Base-by-base conservation (phyloP, 2,797 vertebrate species). In the Amblyopsis hoosieri region DNA sequence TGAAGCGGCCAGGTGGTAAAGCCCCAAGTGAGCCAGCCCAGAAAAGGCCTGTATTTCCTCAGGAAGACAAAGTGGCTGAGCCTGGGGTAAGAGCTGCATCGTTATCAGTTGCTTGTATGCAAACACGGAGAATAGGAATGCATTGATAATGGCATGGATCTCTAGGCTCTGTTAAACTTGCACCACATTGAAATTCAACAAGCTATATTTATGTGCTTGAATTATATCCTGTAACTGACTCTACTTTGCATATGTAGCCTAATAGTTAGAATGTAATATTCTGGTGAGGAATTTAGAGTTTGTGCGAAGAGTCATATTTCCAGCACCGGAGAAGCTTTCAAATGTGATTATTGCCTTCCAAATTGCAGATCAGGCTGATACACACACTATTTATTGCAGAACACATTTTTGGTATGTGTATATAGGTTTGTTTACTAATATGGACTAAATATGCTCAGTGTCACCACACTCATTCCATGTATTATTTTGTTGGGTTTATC, bases 81-180 rank as follows among this genome's bases (percentile, higher is more conserved):
- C 66, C 89, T 45, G 91, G 95, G 94, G 97, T 98, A 93, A 79
- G 85, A 62, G 65, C 46, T 49, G 5, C 54, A 11, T 14, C 23
- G 14, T 17, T 42, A 62, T 17, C 23, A 52, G 50, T 1, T 58
- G 45, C 37, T 12, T 4, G n/a, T 1, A 12, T 19, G 58, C 4
- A 56, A 12, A 55, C 3, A 1, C 14, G 37, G 23, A 51, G 5
- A 0, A 62, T 8, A 15, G 17, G 60, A 48, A 72, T 50, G 37
- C 57, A 4, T 49, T 47, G 2, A 19, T 69, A 45, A 23, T 19
- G 1, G 8, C 37, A 56, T 15, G 29, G 45, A n/a, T 47, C 4
- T 42, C 57, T 59, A 11, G 15, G 15, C 31, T 6, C n/a, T 54
- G 11, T 49, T 11, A 12, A 47, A 42, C 7, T 4, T 31, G 53